A percentile compares a stretch with the other conserved stretches of the same genome.
Conservation (phyloP, 2,113 vertebrate genomes). For the Opisthocomus hoazin region DNA sequence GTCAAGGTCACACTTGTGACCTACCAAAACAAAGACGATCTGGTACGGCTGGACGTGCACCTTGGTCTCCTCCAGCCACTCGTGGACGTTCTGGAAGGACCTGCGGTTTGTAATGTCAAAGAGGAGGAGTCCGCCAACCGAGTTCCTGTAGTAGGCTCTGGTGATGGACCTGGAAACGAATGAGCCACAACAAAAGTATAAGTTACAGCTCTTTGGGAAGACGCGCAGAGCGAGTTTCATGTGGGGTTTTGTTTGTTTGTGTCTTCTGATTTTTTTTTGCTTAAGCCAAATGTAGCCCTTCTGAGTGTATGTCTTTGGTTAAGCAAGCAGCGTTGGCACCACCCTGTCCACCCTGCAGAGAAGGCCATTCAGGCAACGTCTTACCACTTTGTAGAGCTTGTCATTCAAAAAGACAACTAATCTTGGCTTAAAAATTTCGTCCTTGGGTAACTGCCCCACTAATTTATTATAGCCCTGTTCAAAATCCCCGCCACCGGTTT, state of each 20-base stretch:
- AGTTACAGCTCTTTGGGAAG: neutral
- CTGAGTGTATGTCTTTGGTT: fast-evolving
- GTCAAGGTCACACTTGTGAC: constrained; percentile 97
- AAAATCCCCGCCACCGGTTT: neutral
- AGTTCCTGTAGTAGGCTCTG: constrained; percentile 93
- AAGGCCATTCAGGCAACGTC: neutral
- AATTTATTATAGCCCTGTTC: neutral
- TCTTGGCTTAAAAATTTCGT: neutral
- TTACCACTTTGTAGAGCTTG: neutral
- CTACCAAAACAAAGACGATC: constrained; percentile 94
- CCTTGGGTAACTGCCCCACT: neutral
- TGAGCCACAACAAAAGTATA: neutral
- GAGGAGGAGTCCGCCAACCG: constrained; percentile 93
- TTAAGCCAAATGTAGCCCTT: neutral
- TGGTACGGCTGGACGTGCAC: constrained; percentile 93
- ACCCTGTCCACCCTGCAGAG: neutral
- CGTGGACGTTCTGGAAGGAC: constrained; percentile 94
- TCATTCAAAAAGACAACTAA: neutral
- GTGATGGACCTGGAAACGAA: constrained; percentile 83
- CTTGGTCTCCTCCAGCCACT: constrained; percentile 90
- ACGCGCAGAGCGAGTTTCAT: neutral
- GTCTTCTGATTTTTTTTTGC: neutral
- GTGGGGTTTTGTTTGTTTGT: neutral
- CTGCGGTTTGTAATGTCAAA: constrained; percentile 98
- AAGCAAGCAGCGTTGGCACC: neutral